Evolutionary conservation across 1,140 invertebrate species (phyloP), one percentile per base, ranked within the genome.

Genomic region (Dinoponera quadriceps): DNA sequence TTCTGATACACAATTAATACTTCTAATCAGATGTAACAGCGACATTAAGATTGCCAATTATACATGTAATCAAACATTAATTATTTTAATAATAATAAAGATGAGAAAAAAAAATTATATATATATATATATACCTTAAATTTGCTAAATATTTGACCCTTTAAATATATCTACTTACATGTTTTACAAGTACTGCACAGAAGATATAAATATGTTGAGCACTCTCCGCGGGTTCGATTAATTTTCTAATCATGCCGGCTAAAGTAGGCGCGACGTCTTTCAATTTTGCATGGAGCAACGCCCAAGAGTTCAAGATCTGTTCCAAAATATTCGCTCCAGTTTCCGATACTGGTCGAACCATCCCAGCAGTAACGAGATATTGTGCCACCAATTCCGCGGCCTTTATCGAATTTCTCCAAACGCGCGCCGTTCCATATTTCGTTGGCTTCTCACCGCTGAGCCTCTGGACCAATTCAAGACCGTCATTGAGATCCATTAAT

Each of bases 151-250:
- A 25, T 27, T 27, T 55, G 9, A 44, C 11, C 38, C 38, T 44
- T 54, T 16, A n/a, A 48, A 65, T 62, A 0, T 71, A 55, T 51
- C 59, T 85, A 94, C 92, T 92, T 88, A 96, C 96, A 93, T 96
- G 94, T 69, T 95, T 94, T 20, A 95, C 91, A 29, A 96, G 94
- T 51, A 96, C 95, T 74, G 92, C 92, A 84, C 94, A 94, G 81
- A 96, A 95, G 65, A 94, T 94, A 90, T 95, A 96, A 82, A 96
- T 95, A 87, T 96, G 95, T 85, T 94, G 92, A 77, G 95, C 95
- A 85, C 95, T 95, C 78, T 95, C 94, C 20, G 95, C 95, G 9
- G 94, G 93, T 85, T 95, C 93, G 63, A 95, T 94, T 82, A 95
- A 94, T 91, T 95, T 95, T 44, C 94, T 92, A 80, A 95, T 93